Evolutionary conservation across 2,888 invertebrate genomes (phyloP), one percentile per base, ranked within the genome.

Genomic region (Drosophila fungiperda): DNA sequence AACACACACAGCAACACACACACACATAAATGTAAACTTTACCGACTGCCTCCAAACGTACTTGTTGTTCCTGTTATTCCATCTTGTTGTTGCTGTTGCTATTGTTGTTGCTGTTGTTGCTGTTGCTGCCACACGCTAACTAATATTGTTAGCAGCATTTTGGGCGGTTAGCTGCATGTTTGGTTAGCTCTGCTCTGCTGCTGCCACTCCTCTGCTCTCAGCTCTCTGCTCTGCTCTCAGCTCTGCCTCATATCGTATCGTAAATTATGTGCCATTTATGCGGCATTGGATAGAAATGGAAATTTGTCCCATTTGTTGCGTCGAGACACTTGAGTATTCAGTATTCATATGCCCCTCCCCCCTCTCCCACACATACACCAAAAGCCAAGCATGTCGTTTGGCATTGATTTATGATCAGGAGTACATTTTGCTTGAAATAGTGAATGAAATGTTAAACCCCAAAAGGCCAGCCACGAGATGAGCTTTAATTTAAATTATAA

Each of bases 211-310:
- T 53, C 40, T 48, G 68, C 54, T 20, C 66, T 26, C 23, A 23
- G 26, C 26, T 45, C 29, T 29, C 29, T 1, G 55, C 73, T 80
- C 45, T 75, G 26, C 26, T 45, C 29, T 29, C 29, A 6, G 55
- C 73, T 80, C 45, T 75, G 75, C 64, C 72, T 83, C 86, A 71
- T 80, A 86, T 87, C 85, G 82, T 77, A 87, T 87, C 87, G 89
- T 87, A 87, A 87, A 87, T 87, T 87, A 87, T 89, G 86, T 87
- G 77, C 83, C 87, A 89, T 87, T 89, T 89, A 85, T 89, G 87
- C 85, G 77, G 85, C 89, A 87, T 87, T 80, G 87, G 86, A 83
- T 87, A 83, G 89, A 87, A 89, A 85, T 87, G 80, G 90, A 83
- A 88, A 88, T 88, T 88, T 88, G 89, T 87, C 87, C 82, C 87